Evolutionary conservation across 2,888 invertebrate species (phyloP), one percentile per base, ranked within the genome.

Genomic region (Linyphia triangularis): DNA sequence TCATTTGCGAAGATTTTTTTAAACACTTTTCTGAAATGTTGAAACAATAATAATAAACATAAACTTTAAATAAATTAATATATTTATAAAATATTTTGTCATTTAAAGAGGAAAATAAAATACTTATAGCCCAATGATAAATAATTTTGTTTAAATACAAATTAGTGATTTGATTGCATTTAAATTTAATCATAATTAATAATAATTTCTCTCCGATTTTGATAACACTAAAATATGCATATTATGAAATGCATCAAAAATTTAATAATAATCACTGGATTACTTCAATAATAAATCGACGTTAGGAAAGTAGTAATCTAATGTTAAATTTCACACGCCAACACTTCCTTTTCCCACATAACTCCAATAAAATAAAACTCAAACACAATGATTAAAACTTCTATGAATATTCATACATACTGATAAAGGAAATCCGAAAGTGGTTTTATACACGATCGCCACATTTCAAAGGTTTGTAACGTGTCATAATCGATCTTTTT

Each of bases 331-430:
- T 67, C 78, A 67, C 51, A 33, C 40, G 63, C 73, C 6, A 33
- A 26, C 63, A 65, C 26, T 22, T 30, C 28, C 57, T 51, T 16
- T 75, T 26, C 26, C 43, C 43, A 43, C 40, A 24, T 37, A 37
- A 70, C 67, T 67, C 67, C 43, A 79, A 75, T 73, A 67, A 88
- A 88, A 81, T 24, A 69, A 37, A 61, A 81, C 57, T 51, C 65
- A 30, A 40, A 73, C 26, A 40, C 28, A 28, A 70, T 73, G 73
- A 75, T 75, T 82, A 81, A 88, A 88, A 75, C 51, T 69, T 72
- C 59, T 40, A 88, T 88, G 86, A 88, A 88, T 88, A 88, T 88
- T 88, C 86, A 88, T 81, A 69, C 22, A 9, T 37, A 61, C 37
- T 33, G 30, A 88, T 73, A 88, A 88, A 75, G 67, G 81, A 82